Conservation (phyloP, 2,113 vertebrate genomes). For the Gavialis gangeticus region DNA sequence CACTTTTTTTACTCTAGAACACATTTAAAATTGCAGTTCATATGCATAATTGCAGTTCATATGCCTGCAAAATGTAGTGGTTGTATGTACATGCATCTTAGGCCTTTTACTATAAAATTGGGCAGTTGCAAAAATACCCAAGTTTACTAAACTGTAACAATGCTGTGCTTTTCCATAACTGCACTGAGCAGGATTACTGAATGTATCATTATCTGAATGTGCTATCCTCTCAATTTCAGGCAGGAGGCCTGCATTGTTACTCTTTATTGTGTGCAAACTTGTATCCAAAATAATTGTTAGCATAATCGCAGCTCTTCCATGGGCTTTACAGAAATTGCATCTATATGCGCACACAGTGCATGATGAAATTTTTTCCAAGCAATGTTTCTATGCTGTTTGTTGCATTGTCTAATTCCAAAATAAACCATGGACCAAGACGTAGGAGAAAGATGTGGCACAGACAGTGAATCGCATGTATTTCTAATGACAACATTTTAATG, state of each 20-base stretch:
- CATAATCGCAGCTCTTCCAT: neutral
- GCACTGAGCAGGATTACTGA: neutral
- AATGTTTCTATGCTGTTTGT: neutral
- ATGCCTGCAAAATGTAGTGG: neutral
- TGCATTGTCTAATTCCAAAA: neutral
- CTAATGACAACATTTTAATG: neutral
- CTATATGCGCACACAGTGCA: neutral
- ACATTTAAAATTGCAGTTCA: neutral
- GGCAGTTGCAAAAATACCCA: neutral
- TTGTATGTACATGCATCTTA: neutral
- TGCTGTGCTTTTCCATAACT: neutral
- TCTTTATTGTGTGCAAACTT: neutral
- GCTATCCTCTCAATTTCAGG: neutral
- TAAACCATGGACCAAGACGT: neutral
- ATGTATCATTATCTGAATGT: slow-evolving; percentile 26
- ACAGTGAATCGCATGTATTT: neutral
- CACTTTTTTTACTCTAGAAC: neutral
- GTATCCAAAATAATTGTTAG: neutral
- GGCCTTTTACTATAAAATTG: neutral
- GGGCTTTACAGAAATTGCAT: neutral
- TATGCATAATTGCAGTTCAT: neutral
- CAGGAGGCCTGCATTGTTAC: neutral
- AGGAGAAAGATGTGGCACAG: neutral
- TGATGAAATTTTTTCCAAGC: neutral
- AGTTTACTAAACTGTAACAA: neutral